Evolutionary conservation across 1,140 invertebrate species (phyloP).

Genomic region (Chlorops oryzae): DNA sequence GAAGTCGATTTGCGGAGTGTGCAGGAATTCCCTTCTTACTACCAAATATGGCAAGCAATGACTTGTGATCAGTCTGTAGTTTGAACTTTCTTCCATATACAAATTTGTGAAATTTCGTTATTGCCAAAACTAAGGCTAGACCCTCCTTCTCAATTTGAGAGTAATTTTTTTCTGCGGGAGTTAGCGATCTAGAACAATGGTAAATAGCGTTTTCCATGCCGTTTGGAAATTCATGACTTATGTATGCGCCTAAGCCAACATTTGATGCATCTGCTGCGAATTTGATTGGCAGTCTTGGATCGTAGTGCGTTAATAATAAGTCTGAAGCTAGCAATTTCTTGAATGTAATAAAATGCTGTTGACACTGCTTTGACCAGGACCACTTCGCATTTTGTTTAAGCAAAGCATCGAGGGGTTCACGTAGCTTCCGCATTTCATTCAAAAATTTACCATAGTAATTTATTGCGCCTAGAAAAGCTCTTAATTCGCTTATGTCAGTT

Average conservation of each 20-base stretch:
- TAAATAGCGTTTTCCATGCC: slow-evolving; percentile 36
- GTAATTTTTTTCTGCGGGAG: slow-evolving; percentile 32
- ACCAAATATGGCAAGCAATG: slow-evolving; percentile 40
- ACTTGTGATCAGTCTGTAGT: slow-evolving; percentile 48
- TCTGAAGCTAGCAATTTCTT: slow-evolving; percentile 15
- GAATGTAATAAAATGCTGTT: slow-evolving; percentile 14
- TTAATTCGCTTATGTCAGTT: no score
- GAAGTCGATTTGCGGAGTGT: slow-evolving; percentile 24
- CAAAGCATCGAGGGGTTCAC: slow-evolving; percentile 10
- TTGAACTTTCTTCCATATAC: slow-evolving; percentile 35
- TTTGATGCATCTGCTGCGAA: slow-evolving; percentile 26
- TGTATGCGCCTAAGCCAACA: slow-evolving; percentile 26
- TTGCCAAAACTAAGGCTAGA: slow-evolving; percentile 46
- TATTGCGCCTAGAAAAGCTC: slow-evolving; percentile 38
- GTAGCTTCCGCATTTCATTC: neutral
- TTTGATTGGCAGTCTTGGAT: slow-evolving; percentile 14
- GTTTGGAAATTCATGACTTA: slow-evolving; percentile 20
- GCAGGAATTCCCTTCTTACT: slow-evolving; percentile 24
- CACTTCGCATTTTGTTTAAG: slow-evolving; percentile 5
- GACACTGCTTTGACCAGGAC: slow-evolving; percentile 12
- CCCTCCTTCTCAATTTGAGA: slow-evolving; percentile 48
- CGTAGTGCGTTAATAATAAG: slow-evolving; percentile 20
- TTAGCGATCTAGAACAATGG: slow-evolving; percentile 40
- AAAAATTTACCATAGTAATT: slow-evolving; percentile 48
- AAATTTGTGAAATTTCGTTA: slow-evolving; percentile 40